Base-by-base conservation (phyloP, 2,113 vertebrate species). In the Pelusios castaneus region DNA sequence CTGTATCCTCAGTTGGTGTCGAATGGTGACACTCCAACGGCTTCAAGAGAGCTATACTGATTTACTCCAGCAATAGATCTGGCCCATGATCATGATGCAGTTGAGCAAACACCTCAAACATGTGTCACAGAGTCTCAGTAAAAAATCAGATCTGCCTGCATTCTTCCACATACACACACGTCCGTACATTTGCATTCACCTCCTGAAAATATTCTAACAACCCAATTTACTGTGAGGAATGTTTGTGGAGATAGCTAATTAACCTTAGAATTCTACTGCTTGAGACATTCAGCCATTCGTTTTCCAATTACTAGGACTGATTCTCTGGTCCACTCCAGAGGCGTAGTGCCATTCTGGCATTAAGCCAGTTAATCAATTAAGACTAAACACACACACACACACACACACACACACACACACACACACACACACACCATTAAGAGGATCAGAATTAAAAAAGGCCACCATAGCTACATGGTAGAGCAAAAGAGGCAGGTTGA, bases 311-410 rank as follows among this genome's bases (percentile, higher is more conserved):
- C 78, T 38, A 78, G 52, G 43, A 38, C 49, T 91, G 60, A 11
- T 1, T 0, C 45, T 54, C 67, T 51, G 75, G 51, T 14, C 92
- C 51, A 78, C 60, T 43, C 79, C 79, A 63, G 55, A 34, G 5
- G 19, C 19, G 38, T 38, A 38, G 63, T 70, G 63, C 63, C 63
- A 22, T 70, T 70, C 63, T 70, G 63, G 63, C 63, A 70, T 70
- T 90, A 56, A 96, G 91, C 93, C 95, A 97, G 95, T 97, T 95
- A 95, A 88, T 90, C 84, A 0, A 38, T 70, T 70, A 70, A 70
- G 63, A 38, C n/a, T 3, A 19, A 4, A 17, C 34, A 27, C 58
- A 60, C 58, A 27, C 25, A 10, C 25, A 52, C 51, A 52, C 51
- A 52, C 21, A 55, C 54, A 22, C 31, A 60, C 58, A 49, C n/a